These are phyloP conservation scores for Microplitis demolitor DNA, from an alignment of 1,140 invertebrate genomes.

Conservation along the genomic window DNA sequence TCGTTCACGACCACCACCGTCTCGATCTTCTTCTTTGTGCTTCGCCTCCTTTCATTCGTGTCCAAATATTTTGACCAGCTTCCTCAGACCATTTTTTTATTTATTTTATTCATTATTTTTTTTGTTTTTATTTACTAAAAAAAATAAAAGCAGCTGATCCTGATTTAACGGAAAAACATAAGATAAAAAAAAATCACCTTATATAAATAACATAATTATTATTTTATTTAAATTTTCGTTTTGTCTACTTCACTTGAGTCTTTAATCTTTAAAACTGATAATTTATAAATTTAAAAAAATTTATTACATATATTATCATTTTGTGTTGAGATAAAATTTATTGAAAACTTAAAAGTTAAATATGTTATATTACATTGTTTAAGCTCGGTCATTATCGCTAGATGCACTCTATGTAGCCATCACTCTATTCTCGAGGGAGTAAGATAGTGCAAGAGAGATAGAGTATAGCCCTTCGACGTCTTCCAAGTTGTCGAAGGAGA, in stretches of 20 bases:
- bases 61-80: constrained; percentile 25
- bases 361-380: constrained; percentile 61
- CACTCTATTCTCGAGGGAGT: constrained; percentile 53
- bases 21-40: constrained; percentile 11
- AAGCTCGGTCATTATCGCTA: constrained; percentile 60
- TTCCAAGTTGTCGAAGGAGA: constrained; percentile 39
- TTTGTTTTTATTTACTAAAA: constrained; percentile 5
- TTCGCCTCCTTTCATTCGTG: constrained; percentile 22
- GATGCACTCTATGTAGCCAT: constrained; percentile 60
- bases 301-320: background rate
- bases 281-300: background rate
- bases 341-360: constrained; percentile 33
- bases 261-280: too few species aligned
- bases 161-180: background rate
- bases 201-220: too few species aligned
- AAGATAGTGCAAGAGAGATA: constrained; percentile 44
- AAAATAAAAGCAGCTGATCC: too few species aligned
- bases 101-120: background rate
- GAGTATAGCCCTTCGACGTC: constrained; percentile 29
- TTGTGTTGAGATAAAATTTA: background rate
- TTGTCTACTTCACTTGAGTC: too few species aligned
- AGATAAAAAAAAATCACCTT: background rate
- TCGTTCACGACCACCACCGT: constrained; percentile 27
- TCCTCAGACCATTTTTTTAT: background rate
- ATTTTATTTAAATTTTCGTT: too few species aligned